Conservation (phyloP, 2,888 invertebrate species). For the Physocephala rufipes region DNA sequence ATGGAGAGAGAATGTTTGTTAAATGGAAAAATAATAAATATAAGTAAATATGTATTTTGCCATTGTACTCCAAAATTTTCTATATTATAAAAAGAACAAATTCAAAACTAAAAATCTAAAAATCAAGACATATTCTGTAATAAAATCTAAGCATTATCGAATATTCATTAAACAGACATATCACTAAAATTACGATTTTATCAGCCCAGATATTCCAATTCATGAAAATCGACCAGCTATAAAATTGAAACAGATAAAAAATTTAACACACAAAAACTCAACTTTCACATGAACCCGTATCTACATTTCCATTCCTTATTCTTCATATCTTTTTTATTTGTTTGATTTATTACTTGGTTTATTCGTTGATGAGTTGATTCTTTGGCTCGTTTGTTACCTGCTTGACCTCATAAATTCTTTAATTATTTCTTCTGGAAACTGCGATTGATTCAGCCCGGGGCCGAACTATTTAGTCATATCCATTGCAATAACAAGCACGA, state of each 20-base stretch:
- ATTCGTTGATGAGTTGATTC: no score
- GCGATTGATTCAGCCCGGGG: background rate
- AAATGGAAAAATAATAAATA: no score
- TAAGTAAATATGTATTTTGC: no score
- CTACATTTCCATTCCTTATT: background rate
- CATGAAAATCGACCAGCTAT: constrained; percentile 19
- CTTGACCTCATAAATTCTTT: background rate
- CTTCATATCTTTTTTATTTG: background rate
- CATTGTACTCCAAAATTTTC: no score
- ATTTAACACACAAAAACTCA: background rate
- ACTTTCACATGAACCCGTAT: background rate
- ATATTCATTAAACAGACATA: no score
- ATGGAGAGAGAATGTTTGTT: no score
- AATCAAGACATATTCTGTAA: no score
- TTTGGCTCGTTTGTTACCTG: no score
- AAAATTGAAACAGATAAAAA: background rate
- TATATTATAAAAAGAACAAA: no score
- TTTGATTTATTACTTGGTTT: no score
- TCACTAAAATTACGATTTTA: background rate
- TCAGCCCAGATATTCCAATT: constrained; percentile 26
- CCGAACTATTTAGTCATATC: background rate
- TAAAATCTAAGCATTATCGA: no score
- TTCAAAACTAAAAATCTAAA: no score
- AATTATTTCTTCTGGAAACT: background rate
- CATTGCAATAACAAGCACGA: background rate